A percentile compares a stretch with the other conserved stretches of the same genome.
Evolutionary conservation across 2,797 vertebrate species (phyloP).

Genomic region (Silurus lanzhouensis): DNA sequence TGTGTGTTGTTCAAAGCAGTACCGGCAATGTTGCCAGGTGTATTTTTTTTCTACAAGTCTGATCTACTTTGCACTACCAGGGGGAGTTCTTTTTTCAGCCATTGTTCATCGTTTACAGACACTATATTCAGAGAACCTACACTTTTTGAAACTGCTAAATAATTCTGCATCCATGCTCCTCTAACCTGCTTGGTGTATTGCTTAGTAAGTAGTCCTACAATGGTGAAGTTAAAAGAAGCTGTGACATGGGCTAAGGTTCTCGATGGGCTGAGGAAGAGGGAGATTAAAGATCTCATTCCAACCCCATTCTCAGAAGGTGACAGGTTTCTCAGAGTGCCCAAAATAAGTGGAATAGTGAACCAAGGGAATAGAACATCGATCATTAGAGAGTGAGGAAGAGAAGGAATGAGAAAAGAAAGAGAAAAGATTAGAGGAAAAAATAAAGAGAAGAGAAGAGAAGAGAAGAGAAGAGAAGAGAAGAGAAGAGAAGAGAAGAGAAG

Average conservation of each 20-base stretch:
- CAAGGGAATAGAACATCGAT: neutral
- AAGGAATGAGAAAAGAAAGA: no score
- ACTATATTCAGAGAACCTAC: neutral
- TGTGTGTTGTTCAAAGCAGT: neutral
- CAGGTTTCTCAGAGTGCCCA: slow-evolving; percentile 22
- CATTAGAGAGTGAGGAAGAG: neutral
- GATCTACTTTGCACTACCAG: neutral
- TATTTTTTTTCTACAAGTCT: neutral
- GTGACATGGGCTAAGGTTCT: slow-evolving; percentile 47
- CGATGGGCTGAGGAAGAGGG: neutral
- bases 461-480: no score
- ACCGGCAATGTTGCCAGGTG: slow-evolving; percentile 5
- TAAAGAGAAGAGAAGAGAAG: no score
- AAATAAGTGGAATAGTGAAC: slow-evolving; percentile 48
- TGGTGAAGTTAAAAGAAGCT: slow-evolving; percentile 31
- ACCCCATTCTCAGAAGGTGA: slow-evolving; percentile 45
- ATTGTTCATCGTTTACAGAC: neutral
- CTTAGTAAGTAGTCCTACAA: slow-evolving; percentile 47
- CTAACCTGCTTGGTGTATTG: slow-evolving; percentile 49
- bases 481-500: slow-evolving; percentile 59
- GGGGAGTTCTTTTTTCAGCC: neutral
- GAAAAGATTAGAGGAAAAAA: no score
- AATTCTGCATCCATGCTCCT: slow-evolving; percentile 39
- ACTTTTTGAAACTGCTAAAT: neutral
- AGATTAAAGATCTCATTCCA: slow-evolving; percentile 41